Base-by-base conservation (phyloP, 2,113 vertebrate species). In the Cryptotis parvus region DNA sequence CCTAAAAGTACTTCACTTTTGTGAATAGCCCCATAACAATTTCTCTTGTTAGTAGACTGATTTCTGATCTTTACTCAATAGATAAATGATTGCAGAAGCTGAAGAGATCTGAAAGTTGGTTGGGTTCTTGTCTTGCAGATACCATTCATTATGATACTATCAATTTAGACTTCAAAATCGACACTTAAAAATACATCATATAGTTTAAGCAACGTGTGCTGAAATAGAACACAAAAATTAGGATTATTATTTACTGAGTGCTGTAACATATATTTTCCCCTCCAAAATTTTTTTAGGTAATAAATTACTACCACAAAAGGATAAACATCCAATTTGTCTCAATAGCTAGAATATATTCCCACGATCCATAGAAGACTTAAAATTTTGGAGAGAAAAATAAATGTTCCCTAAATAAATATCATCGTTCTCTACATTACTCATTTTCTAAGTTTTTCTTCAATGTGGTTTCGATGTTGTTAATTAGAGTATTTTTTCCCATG, bases 391-490 rank as follows among this genome's bases (percentile, higher is more conserved):
- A 89, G 52, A 91, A 87, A 73, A 14, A 91, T 69, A 12, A 11
- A 87, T 18, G 39, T 49, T 68, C n/a, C 5, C 2, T 45, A 81
- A 92, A 93, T 94, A 93, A 74, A 93, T 94, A 88, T 8, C 58
- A 84, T 24, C 45, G 91, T 91, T 92, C 55, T 95, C 37, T 41
- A 85, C 87, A 76, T 69, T 12, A 90, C 65, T 73, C 37, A 61
- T 85, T 95, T 84, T 94, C 72, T 87, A 91, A 55, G 73, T 94
- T 92, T 90, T 90, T 63, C 94, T 82, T 3, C 43, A 90, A 14
- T 94, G 83, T 80, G 75, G 87, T 61, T 94, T 93, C 55, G 82
- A 49, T 58, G n/a, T 31, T 94, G 93, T 94, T 84, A 92, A 95
- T 87, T 94, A 91, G 75, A 63, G 84, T 29, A 76, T 52, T 91